Conservation (phyloP, 2,797 vertebrate genomes). For the Sebastes jordani region DNA sequence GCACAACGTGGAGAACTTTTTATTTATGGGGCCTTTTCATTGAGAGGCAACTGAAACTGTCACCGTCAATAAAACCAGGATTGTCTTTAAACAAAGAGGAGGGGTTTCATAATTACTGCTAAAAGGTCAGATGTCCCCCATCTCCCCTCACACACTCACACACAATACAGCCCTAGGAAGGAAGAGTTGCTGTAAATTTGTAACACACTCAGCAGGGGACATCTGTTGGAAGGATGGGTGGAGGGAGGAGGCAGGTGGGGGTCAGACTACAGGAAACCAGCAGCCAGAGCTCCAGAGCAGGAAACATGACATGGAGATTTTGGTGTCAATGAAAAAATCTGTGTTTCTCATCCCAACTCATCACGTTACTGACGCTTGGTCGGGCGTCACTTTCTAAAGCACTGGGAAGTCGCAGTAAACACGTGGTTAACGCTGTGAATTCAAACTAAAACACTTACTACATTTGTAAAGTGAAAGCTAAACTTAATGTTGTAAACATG, state of each 20-base stretch:
- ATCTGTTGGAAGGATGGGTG: background rate
- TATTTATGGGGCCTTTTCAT: background rate
- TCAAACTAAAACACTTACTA: too few species aligned
- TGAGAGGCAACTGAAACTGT: background rate
- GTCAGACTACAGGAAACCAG: slow-evolving; percentile 38
- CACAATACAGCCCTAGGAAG: slow-evolving; percentile 29
- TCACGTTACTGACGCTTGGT: too few species aligned
- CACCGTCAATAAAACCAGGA: background rate
- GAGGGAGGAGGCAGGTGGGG: background rate
- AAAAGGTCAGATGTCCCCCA: background rate
- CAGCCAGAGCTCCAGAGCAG: slow-evolving; percentile 11
- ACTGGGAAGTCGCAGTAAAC: too few species aligned
- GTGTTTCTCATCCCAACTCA: background rate
- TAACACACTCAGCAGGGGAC: slow-evolving; percentile 39
- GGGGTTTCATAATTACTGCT: slow-evolving; percentile 9
- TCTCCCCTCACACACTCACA: background rate
- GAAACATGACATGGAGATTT: slow-evolving; percentile 22
- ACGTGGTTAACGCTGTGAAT: too few species aligned
- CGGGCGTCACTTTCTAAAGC: too few species aligned
- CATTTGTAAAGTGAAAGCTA: too few species aligned
- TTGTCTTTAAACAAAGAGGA: slow-evolving; percentile 15
- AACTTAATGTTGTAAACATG: accelerated
- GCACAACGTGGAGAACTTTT: background rate
- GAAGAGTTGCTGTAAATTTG: slow-evolving; percentile 51
- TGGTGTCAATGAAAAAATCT: background rate